Percentiles rank a stretch among this genome's conserved stretches.
Conservation (phyloP, 1,140 invertebrate genomes). For the Caenorhabditis inopinata region DNA sequence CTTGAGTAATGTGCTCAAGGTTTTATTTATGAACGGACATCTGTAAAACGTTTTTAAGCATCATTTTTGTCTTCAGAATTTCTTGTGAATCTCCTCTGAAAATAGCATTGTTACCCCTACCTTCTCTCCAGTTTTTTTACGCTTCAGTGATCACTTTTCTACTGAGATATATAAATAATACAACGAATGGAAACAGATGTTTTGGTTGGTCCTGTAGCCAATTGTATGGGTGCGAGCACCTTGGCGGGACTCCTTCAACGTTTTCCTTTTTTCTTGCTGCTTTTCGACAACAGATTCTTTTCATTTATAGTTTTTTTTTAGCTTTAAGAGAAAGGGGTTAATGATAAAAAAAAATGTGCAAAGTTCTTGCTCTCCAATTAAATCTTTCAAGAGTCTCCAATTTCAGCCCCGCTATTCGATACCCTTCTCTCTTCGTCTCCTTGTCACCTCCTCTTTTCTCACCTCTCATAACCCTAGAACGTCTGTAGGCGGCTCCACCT, state of each 20-base stretch:
- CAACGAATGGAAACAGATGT: background rate
- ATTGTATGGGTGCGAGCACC: conserved; percentile 18
- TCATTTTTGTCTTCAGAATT: too few relatives aligned
- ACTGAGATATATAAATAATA: conserved; percentile 26
- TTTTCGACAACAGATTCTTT: background rate
- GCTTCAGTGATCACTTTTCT: too few relatives aligned
- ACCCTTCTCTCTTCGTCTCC: background rate
- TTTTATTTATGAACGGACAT: too few relatives aligned
- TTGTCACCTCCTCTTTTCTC: background rate
- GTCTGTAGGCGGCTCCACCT: background rate
- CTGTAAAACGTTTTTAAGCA: too few relatives aligned
- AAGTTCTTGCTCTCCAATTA: background rate
- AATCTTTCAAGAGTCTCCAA: background rate
- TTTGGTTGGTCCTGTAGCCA: conserved; percentile 13
- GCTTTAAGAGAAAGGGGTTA: too few relatives aligned
- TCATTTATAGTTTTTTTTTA: too few relatives aligned
- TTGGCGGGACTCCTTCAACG: background rate
- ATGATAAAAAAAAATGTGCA: too few relatives aligned
- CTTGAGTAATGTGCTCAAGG: too few relatives aligned
- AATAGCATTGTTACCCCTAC: too few relatives aligned
- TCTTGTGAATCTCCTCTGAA: too few relatives aligned
- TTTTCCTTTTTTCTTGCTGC: background rate
- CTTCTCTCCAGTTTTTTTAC: too few relatives aligned
- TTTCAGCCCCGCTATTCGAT: background rate
- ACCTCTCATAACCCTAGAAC: background rate